Conservation (phyloP, 2,113 vertebrate species). For the Origma solitaria region DNA sequence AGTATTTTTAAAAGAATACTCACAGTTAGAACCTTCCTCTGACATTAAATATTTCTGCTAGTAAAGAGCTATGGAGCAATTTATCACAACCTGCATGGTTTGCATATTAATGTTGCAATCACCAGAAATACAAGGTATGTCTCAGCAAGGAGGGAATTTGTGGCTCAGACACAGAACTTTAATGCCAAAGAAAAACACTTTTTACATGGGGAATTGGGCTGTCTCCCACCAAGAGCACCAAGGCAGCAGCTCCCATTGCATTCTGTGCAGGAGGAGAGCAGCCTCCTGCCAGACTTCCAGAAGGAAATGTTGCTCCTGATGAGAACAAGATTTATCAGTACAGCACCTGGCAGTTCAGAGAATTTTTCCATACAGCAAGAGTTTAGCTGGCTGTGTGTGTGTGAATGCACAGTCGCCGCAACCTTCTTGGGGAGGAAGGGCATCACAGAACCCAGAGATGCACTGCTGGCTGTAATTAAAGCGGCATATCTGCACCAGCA, state of each 20-base stretch:
- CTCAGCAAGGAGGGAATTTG: background rate
- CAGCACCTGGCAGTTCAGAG: background rate
- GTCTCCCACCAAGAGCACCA: background rate
- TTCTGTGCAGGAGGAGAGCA: background rate
- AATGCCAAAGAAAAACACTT: background rate
- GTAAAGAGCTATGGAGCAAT: background rate
- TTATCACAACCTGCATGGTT: background rate
- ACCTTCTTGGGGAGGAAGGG: background rate
- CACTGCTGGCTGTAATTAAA: background rate
- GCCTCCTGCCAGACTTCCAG: background rate
- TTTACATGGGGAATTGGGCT: fast-evolving
- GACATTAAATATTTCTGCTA: background rate
- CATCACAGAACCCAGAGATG: background rate
- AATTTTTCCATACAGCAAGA: background rate
- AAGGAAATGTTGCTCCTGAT: fast-evolving
- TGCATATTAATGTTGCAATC: background rate
- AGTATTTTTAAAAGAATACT: constrained; percentile 17
- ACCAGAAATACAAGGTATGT: background rate
- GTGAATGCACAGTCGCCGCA: background rate
- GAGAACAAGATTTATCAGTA: background rate
- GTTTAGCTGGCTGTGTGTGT: background rate
- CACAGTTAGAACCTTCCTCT: background rate
- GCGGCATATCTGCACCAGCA: background rate
- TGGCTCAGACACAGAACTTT: background rate
- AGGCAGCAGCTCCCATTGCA: background rate